These are phyloP conservation scores for Dascyllus trimaculatus DNA, from an alignment of 2,113 vertebrate species.

Conservation along the genomic window DNA sequence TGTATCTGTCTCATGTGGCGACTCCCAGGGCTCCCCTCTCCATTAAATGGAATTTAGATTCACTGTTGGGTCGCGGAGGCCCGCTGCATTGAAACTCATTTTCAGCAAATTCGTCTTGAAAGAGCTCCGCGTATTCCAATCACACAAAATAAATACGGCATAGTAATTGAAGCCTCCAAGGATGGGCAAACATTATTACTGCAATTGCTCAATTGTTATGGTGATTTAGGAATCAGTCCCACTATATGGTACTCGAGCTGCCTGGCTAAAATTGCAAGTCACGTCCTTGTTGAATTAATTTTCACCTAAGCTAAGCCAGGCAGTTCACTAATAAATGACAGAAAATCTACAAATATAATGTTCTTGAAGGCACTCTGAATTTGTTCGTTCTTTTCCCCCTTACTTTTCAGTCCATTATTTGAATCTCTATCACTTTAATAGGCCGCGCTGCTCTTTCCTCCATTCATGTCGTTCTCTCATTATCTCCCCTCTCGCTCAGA, in stretches of 20 bases:
- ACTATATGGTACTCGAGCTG: slow-evolving; percentile 57
- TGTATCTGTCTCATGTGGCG: slow-evolving; percentile 70
- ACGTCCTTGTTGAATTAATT: slow-evolving; percentile 62
- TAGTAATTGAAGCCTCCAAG: slow-evolving; percentile 76
- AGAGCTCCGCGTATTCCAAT: slow-evolving; percentile 72
- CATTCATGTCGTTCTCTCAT: slow-evolving; percentile 44
- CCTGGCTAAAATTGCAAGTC: slow-evolving; percentile 61
- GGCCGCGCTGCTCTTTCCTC: slow-evolving; percentile 28
- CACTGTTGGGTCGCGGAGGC: slow-evolving; percentile 68
- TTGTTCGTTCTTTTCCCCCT: not conserved
- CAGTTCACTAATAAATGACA: slow-evolving; percentile 50
- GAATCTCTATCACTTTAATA: slow-evolving; percentile 41
- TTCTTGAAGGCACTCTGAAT: slow-evolving; percentile 16
- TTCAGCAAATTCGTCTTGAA: slow-evolving; percentile 73
- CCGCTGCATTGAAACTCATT: slow-evolving; percentile 71
- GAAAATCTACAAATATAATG: slow-evolving; percentile 34
- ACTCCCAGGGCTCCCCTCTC: slow-evolving; percentile 59
- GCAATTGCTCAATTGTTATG: slow-evolving; percentile 79
- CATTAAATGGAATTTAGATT: slow-evolving; percentile 76
- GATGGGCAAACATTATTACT: slow-evolving; percentile 77
- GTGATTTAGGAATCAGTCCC: slow-evolving; percentile 74
- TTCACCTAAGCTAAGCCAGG: slow-evolving; percentile 39
- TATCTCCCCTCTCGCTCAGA: slow-evolving; percentile 53
- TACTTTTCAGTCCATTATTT: slow-evolving; percentile 38
- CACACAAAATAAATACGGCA: slow-evolving; percentile 79